These are phyloP conservation scores for Cactoblastis cactorum DNA, from an alignment of 2,888 invertebrate genomes.

Conservation along the genomic window DNA sequence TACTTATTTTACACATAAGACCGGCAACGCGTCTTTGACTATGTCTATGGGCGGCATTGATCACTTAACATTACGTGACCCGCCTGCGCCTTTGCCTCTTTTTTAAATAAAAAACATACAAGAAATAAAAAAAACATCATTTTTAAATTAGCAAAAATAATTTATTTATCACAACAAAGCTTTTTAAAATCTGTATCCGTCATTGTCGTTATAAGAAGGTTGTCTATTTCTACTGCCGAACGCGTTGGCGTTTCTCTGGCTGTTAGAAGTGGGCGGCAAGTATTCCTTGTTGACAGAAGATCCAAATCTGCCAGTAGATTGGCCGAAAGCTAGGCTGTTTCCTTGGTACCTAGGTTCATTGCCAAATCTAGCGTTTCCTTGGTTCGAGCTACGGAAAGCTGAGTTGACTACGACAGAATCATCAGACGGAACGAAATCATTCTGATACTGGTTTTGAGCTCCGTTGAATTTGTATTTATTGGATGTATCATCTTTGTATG, in stretches of 20 bases:
- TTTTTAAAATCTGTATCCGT: constrained; percentile 44
- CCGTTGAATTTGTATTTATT: constrained; percentile 27
- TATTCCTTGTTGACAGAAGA: constrained; percentile 38
- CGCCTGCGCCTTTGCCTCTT: not conserved
- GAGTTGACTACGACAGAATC: constrained; percentile 51
- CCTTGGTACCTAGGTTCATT: constrained; percentile 15
- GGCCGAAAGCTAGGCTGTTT: not conserved
- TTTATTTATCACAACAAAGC: constrained; percentile 24
- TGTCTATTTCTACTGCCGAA: constrained; percentile 35
- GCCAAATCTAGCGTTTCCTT: constrained; percentile 16
- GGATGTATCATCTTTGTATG: constrained; percentile 61
- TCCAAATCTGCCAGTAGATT: constrained; percentile 8
- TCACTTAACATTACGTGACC: no score
- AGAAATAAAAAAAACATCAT: not conserved
- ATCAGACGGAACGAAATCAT: constrained; percentile 28
- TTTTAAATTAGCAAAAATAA: constrained; percentile 14
- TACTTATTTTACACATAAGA: not conserved
- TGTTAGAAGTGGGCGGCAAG: constrained; percentile 46
- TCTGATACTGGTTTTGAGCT: constrained; percentile 23
- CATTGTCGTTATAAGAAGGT: constrained; percentile 38
- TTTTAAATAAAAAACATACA: not conserved
- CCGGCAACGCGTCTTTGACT: no score
- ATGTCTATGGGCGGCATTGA: no score
- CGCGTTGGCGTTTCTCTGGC: constrained; percentile 24
- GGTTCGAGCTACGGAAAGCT: constrained; percentile 28